phyloP scores from a whole-genome alignment of 2,113 vertebrate species.

The Austrofundulus limnaeus region DNA sequence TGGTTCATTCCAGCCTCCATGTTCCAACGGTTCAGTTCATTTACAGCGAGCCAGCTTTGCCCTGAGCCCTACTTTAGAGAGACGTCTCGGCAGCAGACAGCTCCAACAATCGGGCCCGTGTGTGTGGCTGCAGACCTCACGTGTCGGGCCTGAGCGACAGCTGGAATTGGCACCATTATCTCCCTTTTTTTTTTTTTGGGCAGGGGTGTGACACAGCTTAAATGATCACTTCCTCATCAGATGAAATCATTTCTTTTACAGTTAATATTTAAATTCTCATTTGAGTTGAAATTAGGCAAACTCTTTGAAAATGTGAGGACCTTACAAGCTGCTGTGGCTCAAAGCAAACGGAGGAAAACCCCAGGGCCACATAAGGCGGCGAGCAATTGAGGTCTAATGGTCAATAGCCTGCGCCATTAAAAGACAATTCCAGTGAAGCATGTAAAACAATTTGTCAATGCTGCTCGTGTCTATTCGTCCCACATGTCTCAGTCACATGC shows the following conservation, averaged over 20 bases:
- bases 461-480: constrained; percentile 20
- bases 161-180: constrained; percentile 9
- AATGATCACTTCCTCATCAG: background rate
- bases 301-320: background rate
- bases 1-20: constrained; percentile 46
- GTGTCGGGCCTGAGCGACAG: constrained; percentile 17
- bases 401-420: constrained; percentile 31
- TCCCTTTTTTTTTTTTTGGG: constrained; percentile 13
- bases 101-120: constrained; percentile 52
- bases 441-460: constrained; percentile 26
- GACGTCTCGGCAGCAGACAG: constrained; percentile 49
- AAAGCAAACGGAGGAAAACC: constrained; percentile 14
- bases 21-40: constrained; percentile 17
- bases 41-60: constrained; percentile 8
- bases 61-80: constrained; percentile 42
- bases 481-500: constrained; percentile 12
- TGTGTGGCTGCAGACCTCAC: constrained; percentile 33
- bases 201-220: background rate
- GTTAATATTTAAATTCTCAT: constrained; percentile 5
- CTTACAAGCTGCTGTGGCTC: constrained; percentile 1
- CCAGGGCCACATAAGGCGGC: constrained; percentile 4
- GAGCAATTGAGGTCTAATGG: constrained; percentile 34
- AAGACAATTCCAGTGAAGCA: constrained; percentile 37
- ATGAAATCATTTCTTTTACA: background rate
- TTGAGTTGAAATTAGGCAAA: constrained; percentile 11